Evolutionary conservation across 1,140 invertebrate genomes (phyloP), one percentile per base, ranked within the genome.

Genomic region (Drosophila orosa): DNA sequence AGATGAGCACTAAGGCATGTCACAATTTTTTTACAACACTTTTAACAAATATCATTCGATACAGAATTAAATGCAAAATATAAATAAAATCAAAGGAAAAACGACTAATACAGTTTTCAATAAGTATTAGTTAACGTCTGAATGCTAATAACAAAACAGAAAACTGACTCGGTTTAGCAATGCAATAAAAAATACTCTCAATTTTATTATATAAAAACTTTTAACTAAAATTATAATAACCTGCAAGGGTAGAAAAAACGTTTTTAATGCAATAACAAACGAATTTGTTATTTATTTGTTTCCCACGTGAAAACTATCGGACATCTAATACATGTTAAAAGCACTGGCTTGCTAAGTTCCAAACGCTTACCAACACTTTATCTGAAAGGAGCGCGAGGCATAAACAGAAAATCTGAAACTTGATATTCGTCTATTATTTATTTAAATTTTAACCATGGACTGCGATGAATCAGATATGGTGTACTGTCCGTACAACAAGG

Each of bases 401-500:
- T 24, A 54, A 24, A 24, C 19, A n/a, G 6, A 4, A 39, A 27
- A 24, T 35, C 17, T n/a, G 13, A 29, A 45, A 19, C 22, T 5
- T 5, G 5, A 59, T 5, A 33, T 31, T 40, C 5, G 2, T n/a
- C 29, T 15, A 0, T 2, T 12, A 17, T 22, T 2, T 3, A 7
- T 17, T 65, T n/a, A 10, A 17, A 15, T 22, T 9, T 19, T 37
- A n/a, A 60, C 19, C 1, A 80, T 76, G 57, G 33, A 63, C 3
- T 62, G 55, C 56, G 42, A 77, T n/a, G 50, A 74, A n/a, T 83
- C 54, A 0, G 79, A 84, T 17, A 73, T 84, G 73, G 77, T 90
- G 0, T 24, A 13, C 3, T 90, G 87, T n/a, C 87, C 87, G 0
- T 90, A 90, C 62, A 87, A 90, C 42, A 83, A 75, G 19, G 56